Conservation (phyloP, 2,113 vertebrate species). For the Hyperopisus bebe region DNA sequence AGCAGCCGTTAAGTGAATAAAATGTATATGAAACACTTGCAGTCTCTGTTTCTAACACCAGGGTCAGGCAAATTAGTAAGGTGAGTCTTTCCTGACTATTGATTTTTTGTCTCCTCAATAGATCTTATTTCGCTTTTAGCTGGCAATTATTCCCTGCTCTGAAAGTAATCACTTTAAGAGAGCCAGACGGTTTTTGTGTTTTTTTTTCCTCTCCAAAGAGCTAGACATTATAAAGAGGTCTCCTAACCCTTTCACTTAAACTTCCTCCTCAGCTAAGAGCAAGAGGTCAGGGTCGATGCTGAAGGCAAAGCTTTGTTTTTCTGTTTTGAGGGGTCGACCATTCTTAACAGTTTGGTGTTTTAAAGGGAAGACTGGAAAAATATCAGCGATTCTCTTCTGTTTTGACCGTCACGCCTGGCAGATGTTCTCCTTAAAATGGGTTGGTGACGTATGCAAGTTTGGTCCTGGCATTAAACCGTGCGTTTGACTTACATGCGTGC, state of each 20-base stretch:
- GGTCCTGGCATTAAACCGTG: slow-evolving; percentile 56
- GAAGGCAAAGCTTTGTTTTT: not conserved
- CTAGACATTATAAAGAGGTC: not conserved
- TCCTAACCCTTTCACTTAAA: not conserved
- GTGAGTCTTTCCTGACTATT: slow-evolving; percentile 23
- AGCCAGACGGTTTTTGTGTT: not conserved
- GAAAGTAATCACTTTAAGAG: slow-evolving; percentile 32
- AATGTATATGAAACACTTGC: slow-evolving; percentile 8
- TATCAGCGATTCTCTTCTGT: slow-evolving; percentile 54
- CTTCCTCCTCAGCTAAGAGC: not conserved
- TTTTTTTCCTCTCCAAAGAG: not conserved
- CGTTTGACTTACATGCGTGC: slow-evolving; percentile 50
- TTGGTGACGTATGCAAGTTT: slow-evolving; percentile 64
- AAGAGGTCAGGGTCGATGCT: not conserved
- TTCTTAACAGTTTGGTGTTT: not conserved
- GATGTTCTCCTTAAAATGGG: slow-evolving; percentile 57
- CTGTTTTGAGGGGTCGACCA: not conserved
- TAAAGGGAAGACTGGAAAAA: slow-evolving; percentile 37
- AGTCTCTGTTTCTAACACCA: not conserved
- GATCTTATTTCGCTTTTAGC: slow-evolving; percentile 36
- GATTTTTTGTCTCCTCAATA: slow-evolving; percentile 28
- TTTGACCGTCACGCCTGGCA: slow-evolving; percentile 55
- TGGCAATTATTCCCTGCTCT: slow-evolving; percentile 28
- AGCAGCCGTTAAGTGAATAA: not conserved
- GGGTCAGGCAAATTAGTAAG: slow-evolving; percentile 34